Evolutionary conservation across 2,797 vertebrate genomes (phyloP).

Genomic region (Eulemur coronatus): DNA sequence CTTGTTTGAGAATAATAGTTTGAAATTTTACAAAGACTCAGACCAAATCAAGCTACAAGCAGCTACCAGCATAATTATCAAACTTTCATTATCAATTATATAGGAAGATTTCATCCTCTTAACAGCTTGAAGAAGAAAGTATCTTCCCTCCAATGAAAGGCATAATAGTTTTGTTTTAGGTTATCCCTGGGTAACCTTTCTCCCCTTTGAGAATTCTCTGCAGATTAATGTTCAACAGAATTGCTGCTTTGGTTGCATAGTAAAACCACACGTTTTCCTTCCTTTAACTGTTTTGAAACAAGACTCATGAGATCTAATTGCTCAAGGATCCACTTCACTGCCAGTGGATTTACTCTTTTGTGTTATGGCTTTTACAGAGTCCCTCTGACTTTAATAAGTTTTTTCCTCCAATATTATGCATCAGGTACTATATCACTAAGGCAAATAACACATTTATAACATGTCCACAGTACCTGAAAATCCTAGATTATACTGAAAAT

Average conservation of each 20-base stretch:
- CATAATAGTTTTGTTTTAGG: background rate
- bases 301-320: background rate
- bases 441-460: background rate
- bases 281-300: background rate
- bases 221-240: background rate
- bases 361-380: background rate
- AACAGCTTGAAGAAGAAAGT: background rate
- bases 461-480: background rate
- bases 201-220: background rate
- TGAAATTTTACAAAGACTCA: background rate
- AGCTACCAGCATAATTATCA: background rate
- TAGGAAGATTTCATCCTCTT: background rate
- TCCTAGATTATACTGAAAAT: background rate
- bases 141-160: background rate
- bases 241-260: background rate
- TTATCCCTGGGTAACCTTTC: background rate
- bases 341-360: background rate
- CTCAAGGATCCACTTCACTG: background rate
- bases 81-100: background rate
- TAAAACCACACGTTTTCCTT: background rate
- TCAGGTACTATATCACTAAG: background rate
- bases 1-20: background rate
- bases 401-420: background rate
- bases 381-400: background rate
- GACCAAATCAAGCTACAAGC: background rate